A percentile compares a stretch with the other conserved stretches of the same genome.
These are phyloP conservation scores for Oscheius sp. DNA, from an alignment of 2,888 invertebrate genomes.

Conservation along the genomic window DNA sequence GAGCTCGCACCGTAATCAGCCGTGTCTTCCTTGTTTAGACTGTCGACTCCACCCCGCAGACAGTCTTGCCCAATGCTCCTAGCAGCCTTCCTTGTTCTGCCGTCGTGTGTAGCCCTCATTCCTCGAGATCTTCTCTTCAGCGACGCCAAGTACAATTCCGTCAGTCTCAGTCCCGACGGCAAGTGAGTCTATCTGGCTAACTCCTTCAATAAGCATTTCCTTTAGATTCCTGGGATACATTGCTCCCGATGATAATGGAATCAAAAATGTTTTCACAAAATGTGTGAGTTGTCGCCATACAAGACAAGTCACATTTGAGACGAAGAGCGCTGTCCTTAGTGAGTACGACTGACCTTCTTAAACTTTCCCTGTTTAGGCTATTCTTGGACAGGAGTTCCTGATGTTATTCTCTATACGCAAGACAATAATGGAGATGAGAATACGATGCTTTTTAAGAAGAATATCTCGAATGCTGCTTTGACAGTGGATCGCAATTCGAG, in stretches of 20 bases:
- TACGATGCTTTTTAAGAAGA: slow-evolving; percentile 65
- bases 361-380: slow-evolving; percentile 53
- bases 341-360: slow-evolving; percentile 17
- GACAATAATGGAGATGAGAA: slow-evolving; percentile 69
- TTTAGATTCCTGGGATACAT: slow-evolving; percentile 60
- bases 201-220: too few relatives aligned
- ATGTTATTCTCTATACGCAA: slow-evolving; percentile 65
- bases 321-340: slow-evolving; percentile 59
- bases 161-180: slow-evolving; percentile 65
- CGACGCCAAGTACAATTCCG: slow-evolving; percentile 66
- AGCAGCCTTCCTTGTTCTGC: slow-evolving; percentile 5
- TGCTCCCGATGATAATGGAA: slow-evolving; percentile 65
- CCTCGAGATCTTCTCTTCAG: slow-evolving; percentile 60
- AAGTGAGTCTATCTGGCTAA: slow-evolving; percentile 36
- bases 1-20: slow-evolving; percentile 22
- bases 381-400: slow-evolving; percentile 66
- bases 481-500: slow-evolving; percentile 3
- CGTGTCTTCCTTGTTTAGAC: slow-evolving; percentile 29
- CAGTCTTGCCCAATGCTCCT: slow-evolving; percentile 16
- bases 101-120: slow-evolving; percentile 38
- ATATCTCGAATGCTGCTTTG: slow-evolving; percentile 58
- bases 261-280: slow-evolving; percentile 64
- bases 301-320: slow-evolving; percentile 66
- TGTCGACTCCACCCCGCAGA: slow-evolving; percentile 16
- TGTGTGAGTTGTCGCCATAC: slow-evolving; percentile 64